Conservation (phyloP, 37 sponge, comb jelly and placozoan genomes). For the Crambe crambe region DNA sequence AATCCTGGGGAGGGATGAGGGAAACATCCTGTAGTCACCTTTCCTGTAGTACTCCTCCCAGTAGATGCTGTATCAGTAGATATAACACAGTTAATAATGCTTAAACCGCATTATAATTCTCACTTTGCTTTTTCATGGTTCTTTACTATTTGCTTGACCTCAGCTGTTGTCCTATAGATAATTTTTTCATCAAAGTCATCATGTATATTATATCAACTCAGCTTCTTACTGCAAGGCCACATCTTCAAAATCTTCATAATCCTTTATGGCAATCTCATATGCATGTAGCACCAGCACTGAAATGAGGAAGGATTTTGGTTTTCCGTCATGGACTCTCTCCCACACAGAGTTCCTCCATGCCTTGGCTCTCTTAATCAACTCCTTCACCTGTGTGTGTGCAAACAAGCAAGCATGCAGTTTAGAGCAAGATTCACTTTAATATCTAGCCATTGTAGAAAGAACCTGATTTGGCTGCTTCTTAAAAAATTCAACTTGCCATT, state of each 20-base stretch:
- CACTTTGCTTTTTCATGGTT: slow-evolving; percentile 22
- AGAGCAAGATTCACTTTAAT: neutral
- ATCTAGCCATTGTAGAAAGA: neutral
- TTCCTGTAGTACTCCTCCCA: slow-evolving; percentile 41
- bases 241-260: too few relatives aligned
- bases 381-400: neutral
- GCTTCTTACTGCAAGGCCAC: slow-evolving; percentile 11
- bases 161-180: slow-evolving; percentile 20
- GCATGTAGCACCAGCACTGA: slow-evolving; percentile 43
- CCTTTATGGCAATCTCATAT: slow-evolving; percentile 30
- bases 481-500: slow-evolving; percentile 69
- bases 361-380: slow-evolving; percentile 62
- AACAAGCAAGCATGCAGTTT: neutral
- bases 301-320: slow-evolving; percentile 45
- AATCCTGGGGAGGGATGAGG: slow-evolving; percentile 34
- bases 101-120: neutral
- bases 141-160: slow-evolving; percentile 33
- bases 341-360: slow-evolving; percentile 59
- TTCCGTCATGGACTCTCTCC: neutral
- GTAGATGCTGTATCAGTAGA: neutral
- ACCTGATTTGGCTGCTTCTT: slow-evolving; percentile 54
- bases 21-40: neutral
- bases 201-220: too few relatives aligned
- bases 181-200: too few relatives aligned
- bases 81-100: neutral